phyloP scores from a whole-genome alignment of 2,888 invertebrate species.

The Microplitis manilae region DNA sequence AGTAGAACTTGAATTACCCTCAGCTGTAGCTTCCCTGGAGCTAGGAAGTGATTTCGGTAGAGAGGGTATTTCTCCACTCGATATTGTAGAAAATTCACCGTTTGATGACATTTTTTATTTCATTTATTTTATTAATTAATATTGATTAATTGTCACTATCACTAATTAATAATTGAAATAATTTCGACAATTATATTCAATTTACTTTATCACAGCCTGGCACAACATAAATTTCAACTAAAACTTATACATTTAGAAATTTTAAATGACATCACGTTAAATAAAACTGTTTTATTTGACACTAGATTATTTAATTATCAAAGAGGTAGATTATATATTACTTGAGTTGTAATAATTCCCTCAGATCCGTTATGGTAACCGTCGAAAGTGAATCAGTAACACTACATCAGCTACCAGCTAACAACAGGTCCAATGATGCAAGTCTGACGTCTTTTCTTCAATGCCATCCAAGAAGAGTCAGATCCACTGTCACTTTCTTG shows the following conservation, averaged over 20 bases:
- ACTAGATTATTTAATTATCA: background rate
- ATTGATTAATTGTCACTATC: background rate
- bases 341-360: background rate
- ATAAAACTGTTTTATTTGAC: background rate
- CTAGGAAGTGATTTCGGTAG: constrained; percentile 66
- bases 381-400: constrained; percentile 31
- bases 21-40: constrained; percentile 67
- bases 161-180: background rate
- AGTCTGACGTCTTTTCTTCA: constrained; percentile 56
- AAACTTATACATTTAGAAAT: too few relatives aligned
- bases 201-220: background rate
- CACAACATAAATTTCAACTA: background rate
- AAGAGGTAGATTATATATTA: constrained; percentile 2
- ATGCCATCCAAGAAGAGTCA: constrained; percentile 52
- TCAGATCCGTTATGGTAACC: constrained; percentile 20
- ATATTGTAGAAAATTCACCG: constrained; percentile 68
- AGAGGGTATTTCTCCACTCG: constrained; percentile 66
- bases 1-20: constrained; percentile 63
- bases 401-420: constrained; percentile 46
- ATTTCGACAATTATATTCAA: background rate
- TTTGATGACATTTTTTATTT: constrained; percentile 64
- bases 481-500: constrained; percentile 54
- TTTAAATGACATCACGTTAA: too few relatives aligned
- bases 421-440: constrained; percentile 51
- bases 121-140: background rate